A percentile compares a stretch with the other conserved stretches of the same genome.
phyloP scores from a whole-genome alignment of 2,113 vertebrate genomes.

The Astur gentilis region DNA sequence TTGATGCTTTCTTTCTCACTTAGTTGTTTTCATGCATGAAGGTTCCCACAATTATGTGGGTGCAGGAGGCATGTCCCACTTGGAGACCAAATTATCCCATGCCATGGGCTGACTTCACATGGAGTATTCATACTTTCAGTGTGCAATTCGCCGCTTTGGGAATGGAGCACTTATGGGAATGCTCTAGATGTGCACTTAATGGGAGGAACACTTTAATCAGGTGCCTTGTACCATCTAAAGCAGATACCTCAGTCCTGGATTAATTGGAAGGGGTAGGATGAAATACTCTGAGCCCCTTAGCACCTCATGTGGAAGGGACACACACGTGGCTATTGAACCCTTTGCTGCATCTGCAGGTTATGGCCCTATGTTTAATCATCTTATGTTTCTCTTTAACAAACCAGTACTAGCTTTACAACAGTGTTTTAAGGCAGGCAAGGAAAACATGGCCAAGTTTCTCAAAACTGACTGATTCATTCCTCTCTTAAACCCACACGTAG shows the following conservation, averaged over 20 bases:
- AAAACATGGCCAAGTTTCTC: background rate
- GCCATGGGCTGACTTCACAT: background rate
- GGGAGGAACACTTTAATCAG: background rate
- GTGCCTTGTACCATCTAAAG: background rate
- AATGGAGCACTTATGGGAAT: background rate
- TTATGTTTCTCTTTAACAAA: background rate
- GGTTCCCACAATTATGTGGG: background rate
- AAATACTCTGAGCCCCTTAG: background rate
- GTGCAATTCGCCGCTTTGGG: background rate
- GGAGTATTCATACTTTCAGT: background rate
- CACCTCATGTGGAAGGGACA: background rate
- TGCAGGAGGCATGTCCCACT: background rate
- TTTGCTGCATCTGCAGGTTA: background rate
- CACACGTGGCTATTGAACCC: background rate
- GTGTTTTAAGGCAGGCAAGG: background rate
- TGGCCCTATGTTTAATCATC: background rate
- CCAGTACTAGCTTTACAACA: background rate
- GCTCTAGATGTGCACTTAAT: background rate
- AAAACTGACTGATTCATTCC: background rate
- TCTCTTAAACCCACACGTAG: background rate
- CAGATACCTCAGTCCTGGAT: background rate
- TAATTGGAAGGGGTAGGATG: background rate
- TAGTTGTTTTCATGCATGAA: background rate
- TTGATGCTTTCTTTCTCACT: background rate
- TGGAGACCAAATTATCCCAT: background rate